Percentiles rank a stretch among this genome's conserved stretches.
These are phyloP conservation scores for Ginglymostoma cirratum DNA, from an alignment of 2,113 vertebrate genomes.

Conservation along the genomic window DNA sequence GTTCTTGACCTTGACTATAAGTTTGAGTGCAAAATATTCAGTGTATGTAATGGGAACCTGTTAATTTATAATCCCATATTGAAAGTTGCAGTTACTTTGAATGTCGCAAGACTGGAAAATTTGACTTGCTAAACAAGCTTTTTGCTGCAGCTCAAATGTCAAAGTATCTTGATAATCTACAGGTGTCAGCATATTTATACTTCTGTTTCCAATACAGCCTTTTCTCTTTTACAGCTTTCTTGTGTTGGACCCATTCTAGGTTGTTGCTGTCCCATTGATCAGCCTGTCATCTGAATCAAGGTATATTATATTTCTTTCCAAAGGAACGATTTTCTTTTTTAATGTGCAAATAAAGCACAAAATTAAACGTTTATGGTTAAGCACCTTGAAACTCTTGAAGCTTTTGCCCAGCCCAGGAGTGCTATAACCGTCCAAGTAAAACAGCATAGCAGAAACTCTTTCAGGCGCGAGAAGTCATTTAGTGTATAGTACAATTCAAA, in stretches of 20 bases:
- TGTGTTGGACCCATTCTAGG: not conserved
- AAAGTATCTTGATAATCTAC: not conserved
- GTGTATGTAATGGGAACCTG: not conserved
- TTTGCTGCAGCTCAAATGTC: not conserved
- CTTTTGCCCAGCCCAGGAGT: not conserved
- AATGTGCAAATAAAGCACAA: not conserved
- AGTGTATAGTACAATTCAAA: not conserved
- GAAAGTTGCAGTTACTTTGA: not conserved
- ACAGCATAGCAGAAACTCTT: not conserved
- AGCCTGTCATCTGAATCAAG: not conserved
- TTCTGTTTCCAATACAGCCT: not conserved
- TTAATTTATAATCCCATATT: not conserved
- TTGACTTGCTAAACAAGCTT: not conserved
- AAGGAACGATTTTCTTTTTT: not conserved
- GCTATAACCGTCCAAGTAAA: not conserved
- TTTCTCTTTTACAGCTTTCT: slow-evolving; percentile 18
- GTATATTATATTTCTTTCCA: not conserved
- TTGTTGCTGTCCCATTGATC: not conserved
- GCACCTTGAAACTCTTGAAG: not conserved
- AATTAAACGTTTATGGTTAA: not conserved
- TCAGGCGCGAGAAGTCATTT: not conserved
- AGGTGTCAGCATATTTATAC: not conserved
- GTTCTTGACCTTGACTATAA: not conserved
- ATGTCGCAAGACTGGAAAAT: not conserved
- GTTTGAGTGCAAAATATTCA: not conserved